Evolutionary conservation across 2,797 vertebrate species (phyloP).

Genomic region (Danionella dracula): DNA sequence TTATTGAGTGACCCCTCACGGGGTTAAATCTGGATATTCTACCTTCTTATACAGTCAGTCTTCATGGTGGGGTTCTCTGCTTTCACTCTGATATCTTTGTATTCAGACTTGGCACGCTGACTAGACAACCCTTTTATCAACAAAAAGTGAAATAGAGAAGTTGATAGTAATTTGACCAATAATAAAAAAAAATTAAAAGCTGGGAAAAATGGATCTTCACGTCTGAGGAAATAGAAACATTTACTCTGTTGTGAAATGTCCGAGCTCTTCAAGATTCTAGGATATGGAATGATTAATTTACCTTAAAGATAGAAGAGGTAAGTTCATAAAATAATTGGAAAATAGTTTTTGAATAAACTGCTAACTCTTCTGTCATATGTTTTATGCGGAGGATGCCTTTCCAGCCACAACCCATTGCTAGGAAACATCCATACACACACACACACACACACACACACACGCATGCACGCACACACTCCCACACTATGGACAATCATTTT

Average conservation of each 20-base stretch:
- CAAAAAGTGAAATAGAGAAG: constrained; percentile 21
- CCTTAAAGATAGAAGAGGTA: no score
- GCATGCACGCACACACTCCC: no score
- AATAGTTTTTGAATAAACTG: no score
- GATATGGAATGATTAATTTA: no score
- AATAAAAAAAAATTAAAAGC: constrained; percentile 43
- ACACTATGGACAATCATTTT: no score
- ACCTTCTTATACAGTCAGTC: neutral
- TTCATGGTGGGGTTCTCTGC: neutral
- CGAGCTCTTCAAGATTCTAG: no score
- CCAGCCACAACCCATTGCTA: no score
- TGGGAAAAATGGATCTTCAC: constrained; percentile 25
- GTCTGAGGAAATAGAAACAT: constrained; percentile 50
- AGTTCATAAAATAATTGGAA: no score
- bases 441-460: no score
- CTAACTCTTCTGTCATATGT: no score
- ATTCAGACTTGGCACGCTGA: neutral
- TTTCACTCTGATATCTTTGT: neutral
- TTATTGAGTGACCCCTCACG: constrained; percentile 79
- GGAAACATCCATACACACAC: no score
- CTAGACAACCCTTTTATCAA: neutral
- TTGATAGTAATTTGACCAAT: constrained; percentile 37
- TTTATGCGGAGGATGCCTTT: no score
- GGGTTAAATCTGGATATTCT: constrained; percentile 84
- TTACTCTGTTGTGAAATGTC: constrained; percentile 50